A percentile compares a stretch with the other conserved stretches of the same genome.
Conservation (phyloP, 2,888 invertebrate species). For the Ophion ellenae region DNA sequence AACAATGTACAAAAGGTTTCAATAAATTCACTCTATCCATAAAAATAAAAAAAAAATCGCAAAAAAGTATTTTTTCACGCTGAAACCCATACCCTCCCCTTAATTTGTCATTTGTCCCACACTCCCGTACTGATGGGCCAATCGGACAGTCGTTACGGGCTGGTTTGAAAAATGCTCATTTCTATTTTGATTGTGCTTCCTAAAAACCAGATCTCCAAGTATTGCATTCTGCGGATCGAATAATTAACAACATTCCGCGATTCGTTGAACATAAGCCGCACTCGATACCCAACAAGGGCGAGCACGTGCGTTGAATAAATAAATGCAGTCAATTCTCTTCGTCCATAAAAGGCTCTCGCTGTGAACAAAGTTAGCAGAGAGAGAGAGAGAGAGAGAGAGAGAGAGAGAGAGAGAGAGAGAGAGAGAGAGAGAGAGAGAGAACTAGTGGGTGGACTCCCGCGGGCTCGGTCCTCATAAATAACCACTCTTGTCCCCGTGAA, state of each 20-base stretch:
- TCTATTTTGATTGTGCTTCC: background rate
- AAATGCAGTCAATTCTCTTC: background rate
- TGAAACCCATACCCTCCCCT: too few species aligned
- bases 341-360: background rate
- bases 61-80: too few species aligned
- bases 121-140: background rate
- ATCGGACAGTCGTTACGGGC: background rate
- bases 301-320: slow-evolving; percentile 10
- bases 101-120: background rate
- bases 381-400: background rate
- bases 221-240: background rate
- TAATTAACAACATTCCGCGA: background rate
- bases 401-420: background rate
- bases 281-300: background rate
- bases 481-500: slow-evolving; percentile 56
- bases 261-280: background rate
- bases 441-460: slow-evolving; percentile 13
- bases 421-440: slow-evolving; percentile 7
- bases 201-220: background rate
- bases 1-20: too few species aligned
- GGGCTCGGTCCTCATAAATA: slow-evolving; percentile 58
- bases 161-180: background rate
- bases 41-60: too few species aligned
- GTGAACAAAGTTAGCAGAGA: background rate
- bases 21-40: too few species aligned